A percentile compares a stretch with the other conserved stretches of the same genome.
These are phyloP conservation scores for Dolichoris vasculosae DNA, from an alignment of 1,140 invertebrate genomes.

Conservation along the genomic window DNA sequence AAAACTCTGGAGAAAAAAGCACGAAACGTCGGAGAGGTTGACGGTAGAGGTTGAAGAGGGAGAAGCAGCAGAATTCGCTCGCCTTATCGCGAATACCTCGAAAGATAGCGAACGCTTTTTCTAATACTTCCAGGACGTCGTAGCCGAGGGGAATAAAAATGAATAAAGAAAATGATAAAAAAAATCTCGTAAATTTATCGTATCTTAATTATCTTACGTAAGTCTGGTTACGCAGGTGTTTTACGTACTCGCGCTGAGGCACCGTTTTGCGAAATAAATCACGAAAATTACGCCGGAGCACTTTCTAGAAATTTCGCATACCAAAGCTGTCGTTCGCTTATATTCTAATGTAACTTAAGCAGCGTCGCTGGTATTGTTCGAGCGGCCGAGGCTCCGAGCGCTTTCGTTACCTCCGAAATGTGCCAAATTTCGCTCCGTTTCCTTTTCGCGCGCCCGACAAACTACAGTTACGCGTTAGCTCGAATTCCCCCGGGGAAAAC, in stretches of 20 bases:
- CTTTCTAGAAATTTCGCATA: conserved; percentile 52
- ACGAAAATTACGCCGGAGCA: conserved; percentile 48
- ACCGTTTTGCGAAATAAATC: conserved; percentile 49
- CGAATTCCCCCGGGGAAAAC: neutral
- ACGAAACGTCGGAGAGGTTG: neutral
- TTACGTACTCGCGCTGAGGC: neutral
- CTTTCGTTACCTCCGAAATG: conserved; percentile 16
- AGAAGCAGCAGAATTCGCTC: neutral
- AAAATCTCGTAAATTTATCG: conserved; percentile 28
- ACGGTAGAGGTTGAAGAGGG: no score
- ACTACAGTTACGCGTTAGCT: neutral
- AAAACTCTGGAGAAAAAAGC: neutral
- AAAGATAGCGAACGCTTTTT: neutral
- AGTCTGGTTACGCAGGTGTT: conserved; percentile 33
- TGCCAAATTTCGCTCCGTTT: conserved; percentile 9
- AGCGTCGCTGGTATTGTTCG: neutral
- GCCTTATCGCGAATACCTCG: neutral
- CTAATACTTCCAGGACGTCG: neutral
- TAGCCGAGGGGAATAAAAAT: conserved; percentile 1
- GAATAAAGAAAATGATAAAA: no score
- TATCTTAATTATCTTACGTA: conserved; percentile 47
- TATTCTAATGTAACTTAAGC: conserved; percentile 24
- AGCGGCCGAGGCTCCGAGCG: neutral
- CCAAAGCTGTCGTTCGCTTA: neutral
- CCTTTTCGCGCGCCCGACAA: neutral